Evolutionary conservation across 30 jellyfish, hydroid and myxozoan genomes (phyloP).

Genomic region (Catostylus mosaicus): DNA sequence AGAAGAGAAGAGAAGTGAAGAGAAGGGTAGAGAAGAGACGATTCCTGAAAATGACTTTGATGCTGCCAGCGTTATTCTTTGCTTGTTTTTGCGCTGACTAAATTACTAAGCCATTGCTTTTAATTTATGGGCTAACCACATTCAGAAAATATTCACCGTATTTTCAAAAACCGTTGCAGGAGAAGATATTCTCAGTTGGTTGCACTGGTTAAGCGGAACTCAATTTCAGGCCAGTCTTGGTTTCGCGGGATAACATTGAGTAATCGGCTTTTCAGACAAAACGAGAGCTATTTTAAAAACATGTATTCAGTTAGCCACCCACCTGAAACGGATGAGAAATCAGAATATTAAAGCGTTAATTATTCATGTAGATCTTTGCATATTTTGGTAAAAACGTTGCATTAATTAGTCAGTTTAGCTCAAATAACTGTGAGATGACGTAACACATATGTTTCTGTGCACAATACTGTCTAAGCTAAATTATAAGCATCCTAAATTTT

Average conservation of each 20-base stretch:
- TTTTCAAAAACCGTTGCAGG: neutral
- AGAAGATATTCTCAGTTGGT: neutral
- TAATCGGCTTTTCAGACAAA: slow-evolving; percentile 12
- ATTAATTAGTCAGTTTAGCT: neutral
- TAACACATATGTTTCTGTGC: neutral
- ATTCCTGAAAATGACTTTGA: no score
- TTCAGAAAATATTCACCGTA: no score
- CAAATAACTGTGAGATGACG: neutral
- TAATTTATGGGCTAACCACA: no score
- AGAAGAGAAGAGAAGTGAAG: no score
- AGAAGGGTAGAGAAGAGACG: no score
- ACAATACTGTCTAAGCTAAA: neutral
- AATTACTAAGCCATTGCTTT: no score
- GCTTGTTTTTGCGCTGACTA: no score
- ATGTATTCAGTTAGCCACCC: neutral
- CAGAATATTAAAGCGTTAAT: neutral
- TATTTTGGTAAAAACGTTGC: neutral
- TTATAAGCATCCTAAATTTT: neutral
- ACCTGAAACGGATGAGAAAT: neutral
- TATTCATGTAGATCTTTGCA: neutral
- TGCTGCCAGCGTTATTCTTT: no score
- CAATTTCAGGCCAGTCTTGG: neutral
- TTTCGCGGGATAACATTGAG: slow-evolving; percentile 3
- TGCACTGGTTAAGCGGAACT: slow-evolving; percentile 12
- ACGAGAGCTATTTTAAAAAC: neutral